These are phyloP conservation scores for Atractosteus spatula DNA, from an alignment of 2,113 vertebrate species.

Conservation along the genomic window DNA sequence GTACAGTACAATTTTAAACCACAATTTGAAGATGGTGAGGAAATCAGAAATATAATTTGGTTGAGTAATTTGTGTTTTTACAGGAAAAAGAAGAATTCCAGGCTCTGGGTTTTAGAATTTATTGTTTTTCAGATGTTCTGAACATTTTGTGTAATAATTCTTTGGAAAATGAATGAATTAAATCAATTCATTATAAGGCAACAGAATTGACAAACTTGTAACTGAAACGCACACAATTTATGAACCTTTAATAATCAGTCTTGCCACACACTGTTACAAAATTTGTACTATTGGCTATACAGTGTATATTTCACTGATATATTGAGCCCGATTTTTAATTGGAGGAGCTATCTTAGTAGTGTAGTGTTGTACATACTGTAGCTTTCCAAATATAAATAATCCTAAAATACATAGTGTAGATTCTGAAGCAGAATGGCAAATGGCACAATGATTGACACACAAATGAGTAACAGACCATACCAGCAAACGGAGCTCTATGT, in stretches of 20 bases:
- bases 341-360: too few relatives aligned
- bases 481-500: too few relatives aligned
- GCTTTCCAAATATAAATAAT: too few relatives aligned
- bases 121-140: neutral
- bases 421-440: too few relatives aligned
- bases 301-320: too few relatives aligned
- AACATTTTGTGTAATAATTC: neutral
- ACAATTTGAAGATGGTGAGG: slow-evolving; percentile 35
- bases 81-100: neutral
- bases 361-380: too few relatives aligned
- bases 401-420: too few relatives aligned
- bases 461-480: too few relatives aligned
- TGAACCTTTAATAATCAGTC: neutral
- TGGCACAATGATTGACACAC: too few relatives aligned
- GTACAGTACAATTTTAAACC: slow-evolving; percentile 14
- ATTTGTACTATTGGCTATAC: too few relatives aligned
- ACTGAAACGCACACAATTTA: neutral
- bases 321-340: too few relatives aligned
- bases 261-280: too few relatives aligned
- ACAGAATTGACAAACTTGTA: neutral
- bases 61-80: slow-evolving; percentile 19
- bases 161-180: neutral
- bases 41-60: slow-evolving; percentile 34
- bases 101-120: neutral
- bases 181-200: neutral